Base-by-base conservation (phyloP, 1,140 invertebrate genomes). In the Steinernema khuongi region DNA sequence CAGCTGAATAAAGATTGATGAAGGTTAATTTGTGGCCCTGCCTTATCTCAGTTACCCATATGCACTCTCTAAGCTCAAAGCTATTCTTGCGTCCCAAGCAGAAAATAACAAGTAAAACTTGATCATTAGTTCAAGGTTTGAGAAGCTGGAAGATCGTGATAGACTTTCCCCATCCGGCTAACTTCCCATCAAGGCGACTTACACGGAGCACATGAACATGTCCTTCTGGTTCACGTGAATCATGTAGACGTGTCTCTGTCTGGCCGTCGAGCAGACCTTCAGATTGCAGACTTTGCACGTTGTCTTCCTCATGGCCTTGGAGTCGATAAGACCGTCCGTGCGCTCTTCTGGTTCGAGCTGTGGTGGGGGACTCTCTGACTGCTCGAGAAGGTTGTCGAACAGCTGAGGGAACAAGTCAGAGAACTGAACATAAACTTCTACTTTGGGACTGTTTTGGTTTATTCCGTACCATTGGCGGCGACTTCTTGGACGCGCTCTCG, bases 181-280 rank as follows among this genome's bases (percentile, higher is more conserved):
- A n/a, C n/a, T n/a, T n/a, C n/a, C 7, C 14, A 36, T 1, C 14
- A 18, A 26, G 14, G 11, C 14, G 7, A 79, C 31, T 80, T 19
- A 80, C 1, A 28, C 29, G 41, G 50, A 31, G 22, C 69, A 72
- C 14, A 77, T 67, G 33, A 31, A 75, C 72, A 75, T 74, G 71
- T 78, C 79, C 32, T 67, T 60, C 68, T 82, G 73, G 72, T 82
- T 81, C 50, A 81, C 50, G 66, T 81, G 80, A 1, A 80, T 74
- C 80, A 82, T 80, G 41, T 81, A 81, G 36, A 81, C 80, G 60
- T 81, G 80, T 31, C 80, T 41, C 31, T 81, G 80, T 28, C 80
- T 75, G 17, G 80, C 80, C 0, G 80, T 82, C 11, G 73, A 70
- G 30, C 78, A 81, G 18, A 81, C 76, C 29, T 77, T 74, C 31